A percentile compares a stretch with the other conserved stretches of the same genome.
These are phyloP conservation scores for Lingula anatina DNA, from an alignment of 2,888 invertebrate species.

Conservation along the genomic window DNA sequence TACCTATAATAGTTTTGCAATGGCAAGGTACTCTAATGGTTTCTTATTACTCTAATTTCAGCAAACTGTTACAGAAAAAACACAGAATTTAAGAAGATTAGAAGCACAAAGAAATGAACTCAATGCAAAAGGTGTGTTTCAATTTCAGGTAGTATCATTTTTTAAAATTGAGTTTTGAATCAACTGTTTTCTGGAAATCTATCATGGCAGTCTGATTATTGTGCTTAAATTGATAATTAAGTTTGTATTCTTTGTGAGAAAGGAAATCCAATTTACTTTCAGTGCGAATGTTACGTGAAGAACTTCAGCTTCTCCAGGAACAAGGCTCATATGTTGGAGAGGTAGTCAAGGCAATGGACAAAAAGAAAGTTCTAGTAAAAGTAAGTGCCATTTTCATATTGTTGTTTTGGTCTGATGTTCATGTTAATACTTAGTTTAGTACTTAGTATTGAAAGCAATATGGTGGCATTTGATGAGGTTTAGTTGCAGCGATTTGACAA, in stretches of 20 bases:
- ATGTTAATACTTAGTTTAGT: no score
- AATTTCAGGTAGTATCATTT: background rate
- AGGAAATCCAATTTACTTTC: conserved; percentile 36
- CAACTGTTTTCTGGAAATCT: no score
- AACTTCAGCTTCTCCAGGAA: conserved; percentile 87
- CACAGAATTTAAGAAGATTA: conserved; percentile 90
- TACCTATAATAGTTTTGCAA: background rate
- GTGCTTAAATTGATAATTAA: no score
- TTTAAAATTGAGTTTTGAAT: no score
- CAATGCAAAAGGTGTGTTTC: conserved; percentile 81
- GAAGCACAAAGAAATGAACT: conserved; percentile 98
- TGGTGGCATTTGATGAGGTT: no score
- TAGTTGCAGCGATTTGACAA: no score
- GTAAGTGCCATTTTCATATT: conserved; percentile 28
- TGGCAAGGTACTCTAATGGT: background rate
- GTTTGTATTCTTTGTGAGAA: no score
- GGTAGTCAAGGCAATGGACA: conserved; percentile 99
- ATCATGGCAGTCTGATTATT: no score
- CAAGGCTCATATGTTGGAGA: conserved; percentile 99
- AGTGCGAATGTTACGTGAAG: conserved; percentile 96
- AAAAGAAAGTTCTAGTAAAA: conserved; percentile 98
- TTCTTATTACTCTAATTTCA: conserved; percentile 27
- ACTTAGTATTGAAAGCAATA: no score
- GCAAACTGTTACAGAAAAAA: conserved; percentile 92
- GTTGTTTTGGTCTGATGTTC: background rate